These are phyloP conservation scores for Cranoglanis bouderius DNA, from an alignment of 2,113 vertebrate genomes.

Conservation along the genomic window DNA sequence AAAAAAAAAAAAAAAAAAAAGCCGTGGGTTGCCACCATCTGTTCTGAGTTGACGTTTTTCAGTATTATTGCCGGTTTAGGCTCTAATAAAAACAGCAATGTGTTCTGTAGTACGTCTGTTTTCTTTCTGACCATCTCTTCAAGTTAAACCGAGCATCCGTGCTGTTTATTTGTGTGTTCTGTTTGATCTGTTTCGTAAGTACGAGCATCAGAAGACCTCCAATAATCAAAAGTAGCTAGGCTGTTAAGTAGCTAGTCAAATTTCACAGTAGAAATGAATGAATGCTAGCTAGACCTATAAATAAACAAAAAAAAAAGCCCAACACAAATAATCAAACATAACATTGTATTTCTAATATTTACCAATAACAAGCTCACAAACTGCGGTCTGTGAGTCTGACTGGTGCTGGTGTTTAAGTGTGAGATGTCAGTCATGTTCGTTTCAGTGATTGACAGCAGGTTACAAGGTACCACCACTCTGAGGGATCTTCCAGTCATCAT, in stretches of 20 bases:
- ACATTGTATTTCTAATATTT: no score
- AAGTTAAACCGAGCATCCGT: background rate
- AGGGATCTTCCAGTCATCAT: background rate
- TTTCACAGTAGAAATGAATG: background rate
- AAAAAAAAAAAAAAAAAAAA: slow-evolving; percentile 82
- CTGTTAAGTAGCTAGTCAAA: background rate
- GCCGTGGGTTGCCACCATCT: slow-evolving; percentile 91
- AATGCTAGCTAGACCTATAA: background rate
- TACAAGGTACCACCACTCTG: background rate
- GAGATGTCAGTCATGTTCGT: background rate
- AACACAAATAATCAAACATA: background rate
- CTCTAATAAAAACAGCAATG: slow-evolving; percentile 99
- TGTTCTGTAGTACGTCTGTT: slow-evolving; percentile 90
- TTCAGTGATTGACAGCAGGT: background rate
- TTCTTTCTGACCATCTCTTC: slow-evolving; percentile 9
- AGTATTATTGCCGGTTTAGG: slow-evolving; percentile 99
- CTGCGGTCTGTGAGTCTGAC: background rate
- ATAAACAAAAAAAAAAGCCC: background rate
- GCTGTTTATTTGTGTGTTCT: background rate
- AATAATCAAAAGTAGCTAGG: background rate
- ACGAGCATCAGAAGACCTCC: background rate
- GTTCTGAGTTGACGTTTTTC: slow-evolving; percentile 88
- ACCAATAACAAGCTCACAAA: no score
- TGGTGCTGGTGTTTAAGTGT: background rate
- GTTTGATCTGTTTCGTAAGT: background rate